Percentiles rank a stretch among this genome's conserved stretches.
Conservation (phyloP, 1,140 invertebrate species). For the Melipona quadrifasciata region DNA sequence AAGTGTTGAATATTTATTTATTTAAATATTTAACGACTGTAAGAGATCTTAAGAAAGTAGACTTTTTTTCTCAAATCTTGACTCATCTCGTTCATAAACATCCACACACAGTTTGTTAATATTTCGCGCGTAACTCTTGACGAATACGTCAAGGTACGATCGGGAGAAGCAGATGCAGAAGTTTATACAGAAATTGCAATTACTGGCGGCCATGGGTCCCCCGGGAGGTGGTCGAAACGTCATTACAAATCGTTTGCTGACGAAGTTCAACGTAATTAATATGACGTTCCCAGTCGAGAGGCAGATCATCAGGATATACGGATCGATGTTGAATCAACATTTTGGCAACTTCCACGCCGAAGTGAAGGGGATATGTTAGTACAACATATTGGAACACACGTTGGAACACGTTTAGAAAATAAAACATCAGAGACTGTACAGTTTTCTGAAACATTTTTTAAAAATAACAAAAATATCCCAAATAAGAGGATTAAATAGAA, state of each 20-base stretch:
- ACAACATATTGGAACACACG: no score
- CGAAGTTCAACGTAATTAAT: constrained; percentile 91
- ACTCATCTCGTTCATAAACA: no score
- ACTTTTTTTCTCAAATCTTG: no score
- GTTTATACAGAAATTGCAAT: constrained; percentile 88
- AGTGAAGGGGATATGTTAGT: constrained; percentile 86
- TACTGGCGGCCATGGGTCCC: constrained; percentile 90
- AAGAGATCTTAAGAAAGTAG: no score
- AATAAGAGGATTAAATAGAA: neutral
- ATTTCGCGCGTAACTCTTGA: neutral
- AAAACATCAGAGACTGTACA: no score
- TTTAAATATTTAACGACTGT: no score
- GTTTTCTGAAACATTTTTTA: no score
- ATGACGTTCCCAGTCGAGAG: constrained; percentile 90
- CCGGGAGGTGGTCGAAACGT: constrained; percentile 90
- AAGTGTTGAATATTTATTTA: no score
- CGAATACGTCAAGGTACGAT: constrained; percentile 83
- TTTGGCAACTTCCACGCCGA: constrained; percentile 89
- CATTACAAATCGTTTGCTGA: constrained; percentile 89
- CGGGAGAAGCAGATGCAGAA: constrained; percentile 87
- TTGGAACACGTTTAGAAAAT: no score
- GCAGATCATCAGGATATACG: constrained; percentile 90
- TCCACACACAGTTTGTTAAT: neutral
- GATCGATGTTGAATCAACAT: constrained; percentile 91
- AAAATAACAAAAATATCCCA: neutral